Evolutionary conservation across 2,113 vertebrate species (phyloP), one percentile per base, ranked within the genome.

Genomic region (Gavialis gangeticus): DNA sequence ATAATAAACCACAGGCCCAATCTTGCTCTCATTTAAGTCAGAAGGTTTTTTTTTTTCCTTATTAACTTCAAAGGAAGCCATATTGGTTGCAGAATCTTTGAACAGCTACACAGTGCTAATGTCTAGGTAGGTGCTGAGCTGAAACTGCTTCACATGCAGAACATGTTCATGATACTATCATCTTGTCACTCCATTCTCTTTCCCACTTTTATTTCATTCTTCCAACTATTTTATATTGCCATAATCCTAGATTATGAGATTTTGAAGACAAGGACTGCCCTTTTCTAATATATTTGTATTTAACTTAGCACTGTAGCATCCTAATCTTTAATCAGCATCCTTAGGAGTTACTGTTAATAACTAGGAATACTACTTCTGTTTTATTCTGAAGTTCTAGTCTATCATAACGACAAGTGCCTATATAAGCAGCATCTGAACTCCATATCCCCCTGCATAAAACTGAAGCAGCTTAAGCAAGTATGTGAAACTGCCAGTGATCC

Each of bases 101-200:
- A 21, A 10, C 60, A 34, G 21, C 57, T 55, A 62, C 1, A 91
- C 90, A 92, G 89, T 63, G 79, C 56, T 77, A 66, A 60, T 69
- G 30, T 73, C 30, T 5, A 94, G 84, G 28, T 76, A 69, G 87
- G 67, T 55, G 84, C 89, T 54, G 63, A 90, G 69, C 60, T 91
- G 60, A 84, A 87, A 87, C 69, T 84, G 54, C 34, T 91, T 34
- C 73, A 12, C 62, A 60, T 91, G 90, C 77, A 92, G 86, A 57
- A 34, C 27, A 2, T 85, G 76, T 95, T 96, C 92, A 79, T 80
- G 64, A 85, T 92, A 30, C 69, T 37, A 30, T 94, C 85, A 92
- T 57, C 46, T 82, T 58, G 19, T 18, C 86, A 75, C 97, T 95
- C 93, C 84, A 95, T 94, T 84, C 3, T 90, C 56, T 60, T 81